Evolutionary conservation across 1,140 invertebrate species (phyloP).

Genomic region (Magallana gigas): DNA sequence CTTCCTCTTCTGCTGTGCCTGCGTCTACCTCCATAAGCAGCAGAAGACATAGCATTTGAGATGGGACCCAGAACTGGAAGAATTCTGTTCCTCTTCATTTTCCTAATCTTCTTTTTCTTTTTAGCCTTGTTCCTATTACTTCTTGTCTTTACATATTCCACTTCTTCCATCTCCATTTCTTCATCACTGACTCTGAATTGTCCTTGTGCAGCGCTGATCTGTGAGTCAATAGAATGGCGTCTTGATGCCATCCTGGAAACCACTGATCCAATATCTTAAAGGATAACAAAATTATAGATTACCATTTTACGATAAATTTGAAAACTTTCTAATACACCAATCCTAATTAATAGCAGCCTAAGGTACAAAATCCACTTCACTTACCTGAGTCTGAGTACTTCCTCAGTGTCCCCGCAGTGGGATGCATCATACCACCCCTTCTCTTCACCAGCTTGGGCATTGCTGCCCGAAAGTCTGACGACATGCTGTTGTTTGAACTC

Average conservation of each 20-base stretch:
- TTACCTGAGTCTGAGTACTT: conserved; percentile 76
- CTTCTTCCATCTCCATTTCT: conserved; percentile 41
- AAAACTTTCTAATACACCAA: too few relatives aligned
- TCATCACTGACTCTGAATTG: conserved; percentile 54
- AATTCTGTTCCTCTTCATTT: conserved; percentile 55
- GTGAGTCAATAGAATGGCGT: conserved; percentile 64
- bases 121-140: conserved; percentile 49
- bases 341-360: too few relatives aligned
- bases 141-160: conserved; percentile 22
- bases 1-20: conserved; percentile 55
- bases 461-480: conserved; percentile 92
- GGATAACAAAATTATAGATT: neutral
- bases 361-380: neutral
- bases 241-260: conserved; percentile 62
- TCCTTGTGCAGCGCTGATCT: conserved; percentile 57
- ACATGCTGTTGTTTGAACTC: conserved; percentile 82
- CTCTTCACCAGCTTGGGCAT: conserved; percentile 91
- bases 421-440: conserved; percentile 83
- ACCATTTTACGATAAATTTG: too few relatives aligned
- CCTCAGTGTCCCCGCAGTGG: conserved; percentile 65
- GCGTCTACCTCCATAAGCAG: conserved; percentile 24
- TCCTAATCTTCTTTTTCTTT: conserved; percentile 55
- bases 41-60: conserved; percentile 51
- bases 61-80: conserved; percentile 62
- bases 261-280: conserved; percentile 70